Conservation (phyloP, 2,888 invertebrate species). For the Drosophila mercatorum region DNA sequence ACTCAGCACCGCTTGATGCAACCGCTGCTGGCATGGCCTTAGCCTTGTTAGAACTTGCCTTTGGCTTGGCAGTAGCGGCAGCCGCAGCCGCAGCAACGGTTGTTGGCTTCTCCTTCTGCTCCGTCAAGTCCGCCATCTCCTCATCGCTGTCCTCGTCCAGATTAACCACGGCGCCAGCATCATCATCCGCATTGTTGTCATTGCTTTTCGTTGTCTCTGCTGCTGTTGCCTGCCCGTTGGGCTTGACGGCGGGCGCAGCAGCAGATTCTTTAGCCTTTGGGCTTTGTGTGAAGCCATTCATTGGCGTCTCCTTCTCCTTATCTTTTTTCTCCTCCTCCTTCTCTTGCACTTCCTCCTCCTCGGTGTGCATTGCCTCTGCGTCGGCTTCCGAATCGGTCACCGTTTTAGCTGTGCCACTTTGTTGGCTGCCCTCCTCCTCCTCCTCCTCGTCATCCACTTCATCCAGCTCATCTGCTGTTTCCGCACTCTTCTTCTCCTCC, state of each 20-base stretch:
- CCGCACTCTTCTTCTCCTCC: conserved; percentile 43
- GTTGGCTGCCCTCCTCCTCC: conserved; percentile 49
- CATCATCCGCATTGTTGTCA: conserved; percentile 55
- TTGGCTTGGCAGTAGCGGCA: conserved; percentile 14
- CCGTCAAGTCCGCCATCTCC: conserved; percentile 57
- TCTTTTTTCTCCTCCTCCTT: conserved; percentile 38
- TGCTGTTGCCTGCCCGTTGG: conserved; percentile 67
- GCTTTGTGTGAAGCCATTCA: conserved; percentile 63
- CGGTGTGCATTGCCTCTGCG: conserved; percentile 44
- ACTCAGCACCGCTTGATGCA: conserved; percentile 57
- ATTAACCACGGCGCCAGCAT: conserved; percentile 67
- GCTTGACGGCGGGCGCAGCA: conserved; percentile 17
- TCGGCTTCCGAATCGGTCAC: conserved; percentile 51
- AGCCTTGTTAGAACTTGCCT: conserved; percentile 31
- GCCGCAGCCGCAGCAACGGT: background rate
- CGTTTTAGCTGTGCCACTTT: conserved; percentile 60
- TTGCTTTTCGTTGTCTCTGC: conserved; percentile 39
- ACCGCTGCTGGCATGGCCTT: conserved; percentile 6
- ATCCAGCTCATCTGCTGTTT: conserved; percentile 34
- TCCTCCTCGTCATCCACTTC: conserved; percentile 23
- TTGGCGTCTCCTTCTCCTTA: conserved; percentile 36
- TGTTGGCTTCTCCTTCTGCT: conserved; percentile 16
- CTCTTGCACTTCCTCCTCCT: conserved; percentile 28
- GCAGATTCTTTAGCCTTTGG: conserved; percentile 32
- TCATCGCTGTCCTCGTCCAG: conserved; percentile 62